These are phyloP conservation scores for Pristionchus exspectatus DNA, from an alignment of 2,888 invertebrate species.

Conservation along the genomic window DNA sequence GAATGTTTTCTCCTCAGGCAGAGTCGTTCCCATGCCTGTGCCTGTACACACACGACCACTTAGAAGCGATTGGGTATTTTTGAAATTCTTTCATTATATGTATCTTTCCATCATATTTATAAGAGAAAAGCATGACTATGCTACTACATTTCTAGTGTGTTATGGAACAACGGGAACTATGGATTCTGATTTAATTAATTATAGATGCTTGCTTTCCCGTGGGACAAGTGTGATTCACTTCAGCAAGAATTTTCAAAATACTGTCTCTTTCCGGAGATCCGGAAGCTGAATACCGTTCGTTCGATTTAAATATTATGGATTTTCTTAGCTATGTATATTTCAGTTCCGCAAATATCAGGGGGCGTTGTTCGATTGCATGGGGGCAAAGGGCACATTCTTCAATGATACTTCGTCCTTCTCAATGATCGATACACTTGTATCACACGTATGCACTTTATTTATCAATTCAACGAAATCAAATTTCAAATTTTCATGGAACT, in stretches of 20 bases:
- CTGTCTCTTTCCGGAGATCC: conserved; percentile 43
- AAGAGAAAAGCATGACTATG: background rate
- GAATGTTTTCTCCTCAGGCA: conserved; percentile 51
- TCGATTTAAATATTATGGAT: no score
- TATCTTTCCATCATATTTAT: background rate
- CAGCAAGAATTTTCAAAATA: conserved; percentile 47
- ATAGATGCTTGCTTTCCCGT: conserved; percentile 50
- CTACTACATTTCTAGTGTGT: background rate
- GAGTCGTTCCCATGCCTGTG: conserved; percentile 54
- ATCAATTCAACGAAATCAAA: background rate
- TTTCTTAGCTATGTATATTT: background rate
- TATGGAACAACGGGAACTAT: no score
- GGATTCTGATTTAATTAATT: background rate
- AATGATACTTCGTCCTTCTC: conserved; percentile 52
- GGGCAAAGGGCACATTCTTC: conserved; percentile 52
- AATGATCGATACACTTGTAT: conserved; percentile 38
- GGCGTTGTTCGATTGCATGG: conserved; percentile 46
- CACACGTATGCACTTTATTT: background rate
- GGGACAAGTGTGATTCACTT: conserved; percentile 50
- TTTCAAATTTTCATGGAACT: background rate
- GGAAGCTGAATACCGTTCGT: conserved; percentile 6
- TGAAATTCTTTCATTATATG: background rate
- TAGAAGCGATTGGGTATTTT: conserved; percentile 49
- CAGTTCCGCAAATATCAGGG: conserved; percentile 47
- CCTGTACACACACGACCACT: conserved; percentile 53